A percentile compares a stretch with the other conserved stretches of the same genome.
Conservation (phyloP, 2,888 invertebrate genomes). For the Diloba caeruleocephala region DNA sequence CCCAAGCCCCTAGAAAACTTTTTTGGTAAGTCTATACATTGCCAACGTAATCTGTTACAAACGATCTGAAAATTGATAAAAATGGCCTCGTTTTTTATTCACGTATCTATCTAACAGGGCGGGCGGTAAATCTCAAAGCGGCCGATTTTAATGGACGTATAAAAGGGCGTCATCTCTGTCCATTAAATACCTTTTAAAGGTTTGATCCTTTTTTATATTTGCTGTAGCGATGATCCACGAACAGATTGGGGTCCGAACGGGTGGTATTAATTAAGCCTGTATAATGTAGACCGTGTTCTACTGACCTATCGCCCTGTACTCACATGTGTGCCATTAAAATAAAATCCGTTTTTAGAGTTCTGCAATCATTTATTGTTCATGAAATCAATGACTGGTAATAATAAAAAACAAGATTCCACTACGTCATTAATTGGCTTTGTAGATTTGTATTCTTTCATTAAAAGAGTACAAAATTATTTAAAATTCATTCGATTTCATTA, state of each 20-base stretch:
- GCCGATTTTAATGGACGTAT: slow-evolving; percentile 84
- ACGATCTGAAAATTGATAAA: slow-evolving; percentile 79
- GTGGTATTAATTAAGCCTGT: slow-evolving; percentile 79
- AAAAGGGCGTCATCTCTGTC: slow-evolving; percentile 86
- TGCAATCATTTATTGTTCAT: slow-evolving; percentile 4
- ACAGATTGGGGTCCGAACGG: slow-evolving; percentile 73
- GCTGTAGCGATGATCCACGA: slow-evolving; percentile 80
- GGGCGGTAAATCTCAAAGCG: slow-evolving; percentile 84
- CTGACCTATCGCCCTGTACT: slow-evolving; percentile 43
- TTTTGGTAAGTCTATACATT: slow-evolving; percentile 35
- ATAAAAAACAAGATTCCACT: background rate
- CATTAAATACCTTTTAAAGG: slow-evolving; percentile 89
- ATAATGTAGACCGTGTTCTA: slow-evolving; percentile 54
- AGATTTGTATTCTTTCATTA: slow-evolving; percentile 13
- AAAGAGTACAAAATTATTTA: slow-evolving; percentile 56
- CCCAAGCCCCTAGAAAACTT: slow-evolving; percentile 41
- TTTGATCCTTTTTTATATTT: slow-evolving; percentile 89
- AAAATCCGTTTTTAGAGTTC: slow-evolving; percentile 19
- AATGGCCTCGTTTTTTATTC: slow-evolving; percentile 75
- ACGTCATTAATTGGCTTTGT: background rate
- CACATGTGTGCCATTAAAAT: slow-evolving; percentile 24
- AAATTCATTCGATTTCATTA: slow-evolving; percentile 77
- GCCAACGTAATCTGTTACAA: slow-evolving; percentile 73
- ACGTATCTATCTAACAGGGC: slow-evolving; percentile 73
- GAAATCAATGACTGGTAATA: slow-evolving; percentile 1